phyloP scores from a whole-genome alignment of 2,888 invertebrate genomes.

The Rhingia rostrata region DNA sequence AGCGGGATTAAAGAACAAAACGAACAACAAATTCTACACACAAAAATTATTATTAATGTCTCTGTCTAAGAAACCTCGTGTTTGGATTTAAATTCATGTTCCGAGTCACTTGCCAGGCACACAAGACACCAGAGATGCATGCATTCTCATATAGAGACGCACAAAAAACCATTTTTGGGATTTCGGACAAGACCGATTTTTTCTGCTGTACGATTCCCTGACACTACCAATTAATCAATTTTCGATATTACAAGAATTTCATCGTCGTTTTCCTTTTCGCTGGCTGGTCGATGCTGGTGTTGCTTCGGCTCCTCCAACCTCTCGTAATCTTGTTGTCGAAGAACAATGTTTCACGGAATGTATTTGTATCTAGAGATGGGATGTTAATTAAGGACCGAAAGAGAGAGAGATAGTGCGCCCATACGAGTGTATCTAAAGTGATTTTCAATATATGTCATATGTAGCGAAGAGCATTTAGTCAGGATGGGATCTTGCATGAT shows the following conservation, averaged over 20 bases:
- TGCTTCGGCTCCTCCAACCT: conserved; percentile 42
- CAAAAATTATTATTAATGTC: conserved; percentile 78
- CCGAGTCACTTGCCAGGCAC: conserved; percentile 76
- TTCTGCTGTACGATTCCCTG: conserved; percentile 76
- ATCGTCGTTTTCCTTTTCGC: conserved; percentile 35
- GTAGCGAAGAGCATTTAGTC: conserved; percentile 63
- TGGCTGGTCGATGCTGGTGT: conserved; percentile 8
- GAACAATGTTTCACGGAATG: conserved; percentile 65
- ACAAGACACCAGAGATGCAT: conserved; percentile 73
- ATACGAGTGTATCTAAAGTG: conserved; percentile 51
- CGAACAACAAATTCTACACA: conserved; percentile 74
- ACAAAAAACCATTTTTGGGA: conserved; percentile 72
- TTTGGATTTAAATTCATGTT: conserved; percentile 78
- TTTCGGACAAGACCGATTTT: conserved; percentile 74
- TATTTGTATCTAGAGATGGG: conserved; percentile 54
- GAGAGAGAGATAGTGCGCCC: conserved; percentile 7
- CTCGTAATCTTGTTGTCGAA: conserved; percentile 68
- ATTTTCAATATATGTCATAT: conserved; percentile 74
- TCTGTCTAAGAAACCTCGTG: conserved; percentile 79
- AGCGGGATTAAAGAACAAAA: conserved; percentile 70
- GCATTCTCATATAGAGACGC: conserved; percentile 66
- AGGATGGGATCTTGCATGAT: conserved; percentile 60
- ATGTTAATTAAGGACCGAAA: conserved; percentile 67
- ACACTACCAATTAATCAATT: conserved; percentile 82
- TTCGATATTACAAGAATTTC: conserved; percentile 79